Evolutionary conservation across 1,140 invertebrate genomes (phyloP).

Genomic region (Mercenaria mercenaria): DNA sequence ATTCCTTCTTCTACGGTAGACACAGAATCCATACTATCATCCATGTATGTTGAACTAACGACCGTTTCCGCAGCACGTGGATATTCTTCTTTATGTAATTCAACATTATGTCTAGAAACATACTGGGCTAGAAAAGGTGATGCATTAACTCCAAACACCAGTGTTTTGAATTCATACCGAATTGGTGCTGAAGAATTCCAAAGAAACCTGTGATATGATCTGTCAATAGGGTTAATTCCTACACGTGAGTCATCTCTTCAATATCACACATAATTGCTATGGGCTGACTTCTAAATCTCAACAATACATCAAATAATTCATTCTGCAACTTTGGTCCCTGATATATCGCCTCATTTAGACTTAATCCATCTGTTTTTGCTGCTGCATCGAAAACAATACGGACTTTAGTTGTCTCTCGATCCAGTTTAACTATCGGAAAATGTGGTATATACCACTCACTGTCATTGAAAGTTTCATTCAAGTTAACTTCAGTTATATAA

Average conservation of each 20-base stretch:
- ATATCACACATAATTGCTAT: conserved; percentile 69
- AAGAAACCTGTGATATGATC: conserved; percentile 51
- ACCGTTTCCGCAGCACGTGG: conserved; percentile 32
- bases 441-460: too few species aligned
- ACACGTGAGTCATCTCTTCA: conserved; percentile 60
- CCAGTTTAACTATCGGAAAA: too few species aligned
- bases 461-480: too few species aligned
- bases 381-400: conserved; percentile 70
- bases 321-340: conserved; percentile 84
- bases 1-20: not conserved
- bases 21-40: conserved; percentile 45
- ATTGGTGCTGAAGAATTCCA: not conserved
- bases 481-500: conserved; percentile 60
- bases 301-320: conserved; percentile 67
- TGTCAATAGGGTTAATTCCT: conserved; percentile 9
- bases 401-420: too few species aligned
- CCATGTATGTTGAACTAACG: conserved; percentile 39
- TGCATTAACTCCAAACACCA: conserved; percentile 60
- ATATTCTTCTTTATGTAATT: not conserved
- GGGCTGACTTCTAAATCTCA: conserved; percentile 67
- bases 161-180: conserved; percentile 25
- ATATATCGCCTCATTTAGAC: conserved; percentile 69
- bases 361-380: conserved; percentile 53
- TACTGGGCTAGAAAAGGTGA: conserved; percentile 65
- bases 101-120: conserved; percentile 33